Percentiles rank a stretch among this genome's conserved stretches.
Evolutionary conservation across 2,888 invertebrate genomes (phyloP).

Genomic region (Sycophila texana): DNA sequence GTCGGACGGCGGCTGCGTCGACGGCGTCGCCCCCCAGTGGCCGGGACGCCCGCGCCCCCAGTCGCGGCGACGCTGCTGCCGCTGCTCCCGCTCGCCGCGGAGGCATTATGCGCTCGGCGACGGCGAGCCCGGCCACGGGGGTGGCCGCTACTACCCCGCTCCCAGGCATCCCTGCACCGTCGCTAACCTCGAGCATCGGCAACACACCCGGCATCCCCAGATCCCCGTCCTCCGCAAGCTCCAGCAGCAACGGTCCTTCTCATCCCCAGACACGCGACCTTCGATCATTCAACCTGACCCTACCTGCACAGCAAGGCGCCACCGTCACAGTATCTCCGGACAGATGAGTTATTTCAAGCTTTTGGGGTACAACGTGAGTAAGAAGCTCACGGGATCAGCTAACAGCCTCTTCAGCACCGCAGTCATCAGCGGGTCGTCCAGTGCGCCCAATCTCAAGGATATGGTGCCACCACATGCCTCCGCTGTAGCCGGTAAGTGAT

Average conservation of each 20-base stretch:
- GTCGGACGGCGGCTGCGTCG: slow-evolving; percentile 9
- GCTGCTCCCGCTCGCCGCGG: slow-evolving; percentile 3
- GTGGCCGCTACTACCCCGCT: background rate
- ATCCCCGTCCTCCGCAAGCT: slow-evolving; percentile 63
- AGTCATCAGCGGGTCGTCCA: slow-evolving; percentile 95
- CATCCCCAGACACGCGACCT: slow-evolving; percentile 74
- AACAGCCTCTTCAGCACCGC: slow-evolving; percentile 96
- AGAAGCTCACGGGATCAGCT: slow-evolving; percentile 83
- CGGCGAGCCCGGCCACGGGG: slow-evolving; percentile 8
- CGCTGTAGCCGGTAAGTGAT: slow-evolving; percentile 83
- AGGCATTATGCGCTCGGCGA: background rate
- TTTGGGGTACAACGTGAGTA: slow-evolving; percentile 86
- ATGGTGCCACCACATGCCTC: slow-evolving; percentile 88
- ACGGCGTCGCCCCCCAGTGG: slow-evolving; percentile 11
- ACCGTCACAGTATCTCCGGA: slow-evolving; percentile 96
- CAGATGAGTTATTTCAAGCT: slow-evolving; percentile 96
- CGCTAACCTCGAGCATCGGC: background rate
- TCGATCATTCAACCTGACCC: slow-evolving; percentile 74
- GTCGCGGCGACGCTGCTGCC: background rate
- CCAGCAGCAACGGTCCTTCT: slow-evolving; percentile 73
- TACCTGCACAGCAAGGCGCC: slow-evolving; percentile 83
- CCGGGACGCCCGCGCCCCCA: slow-evolving; percentile 1
- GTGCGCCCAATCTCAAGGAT: slow-evolving; percentile 92
- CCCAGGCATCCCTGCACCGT: slow-evolving; percentile 5
- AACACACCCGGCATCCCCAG: slow-evolving; percentile 47